Conservation (phyloP, 2,797 vertebrate genomes). For the Manis crassicaudata region DNA sequence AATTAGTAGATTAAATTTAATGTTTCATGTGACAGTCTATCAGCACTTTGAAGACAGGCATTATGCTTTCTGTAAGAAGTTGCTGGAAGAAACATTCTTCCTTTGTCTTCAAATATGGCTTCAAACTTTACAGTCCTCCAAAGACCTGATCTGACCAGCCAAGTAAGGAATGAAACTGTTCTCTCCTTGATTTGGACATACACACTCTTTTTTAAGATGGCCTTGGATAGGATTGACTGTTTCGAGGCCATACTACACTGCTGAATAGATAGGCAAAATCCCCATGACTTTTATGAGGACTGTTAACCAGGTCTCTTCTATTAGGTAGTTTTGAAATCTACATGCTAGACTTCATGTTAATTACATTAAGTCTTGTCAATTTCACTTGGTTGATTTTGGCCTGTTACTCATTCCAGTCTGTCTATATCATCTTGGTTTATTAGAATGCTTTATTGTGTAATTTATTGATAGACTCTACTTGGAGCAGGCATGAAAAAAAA, state of each 20-base stretch:
- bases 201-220: not conserved
- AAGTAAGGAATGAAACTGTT: not conserved
- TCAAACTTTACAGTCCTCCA: not conserved
- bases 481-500: not conserved
- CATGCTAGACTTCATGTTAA: not conserved
- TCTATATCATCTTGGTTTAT: conserved; percentile 25
- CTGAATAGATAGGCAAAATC: not conserved
- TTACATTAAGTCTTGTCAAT: not conserved
- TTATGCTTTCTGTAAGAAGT: not conserved
- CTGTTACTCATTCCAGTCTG: conserved; percentile 9
- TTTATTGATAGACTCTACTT: conserved; percentile 13
- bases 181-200: not conserved
- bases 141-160: not conserved
- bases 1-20: not conserved
- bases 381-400: conserved; percentile 34
- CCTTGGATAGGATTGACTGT: not conserved
- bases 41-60: not conserved
- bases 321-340: not conserved
- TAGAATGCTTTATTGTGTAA: not conserved
- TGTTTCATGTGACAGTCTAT: not conserved
- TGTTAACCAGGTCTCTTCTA: not conserved
- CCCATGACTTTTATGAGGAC: not conserved
- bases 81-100: not conserved
- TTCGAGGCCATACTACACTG: not conserved
- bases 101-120: conserved; percentile 36